These are phyloP conservation scores for Garra rufa DNA, from an alignment of 2,113 vertebrate species.

Conservation along the genomic window DNA sequence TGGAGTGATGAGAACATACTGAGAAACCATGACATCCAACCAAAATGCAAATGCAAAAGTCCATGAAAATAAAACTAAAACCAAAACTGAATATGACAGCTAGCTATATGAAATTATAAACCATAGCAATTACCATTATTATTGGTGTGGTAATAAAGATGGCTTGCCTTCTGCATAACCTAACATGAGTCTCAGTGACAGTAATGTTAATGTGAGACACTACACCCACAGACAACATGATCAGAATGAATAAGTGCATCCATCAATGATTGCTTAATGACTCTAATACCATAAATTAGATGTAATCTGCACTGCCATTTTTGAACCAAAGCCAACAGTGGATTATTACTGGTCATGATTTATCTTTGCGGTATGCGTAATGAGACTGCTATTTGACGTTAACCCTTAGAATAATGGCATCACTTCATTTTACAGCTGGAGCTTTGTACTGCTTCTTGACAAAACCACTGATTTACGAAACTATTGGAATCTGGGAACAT, in stretches of 20 bases:
- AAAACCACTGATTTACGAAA: background rate
- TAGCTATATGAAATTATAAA: background rate
- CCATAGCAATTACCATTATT: background rate
- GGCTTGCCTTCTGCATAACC: background rate
- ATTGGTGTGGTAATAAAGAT: background rate
- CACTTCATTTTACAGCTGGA: slow-evolving; percentile 34
- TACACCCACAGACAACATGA: background rate
- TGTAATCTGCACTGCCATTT: slow-evolving; percentile 9
- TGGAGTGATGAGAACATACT: too few species aligned
- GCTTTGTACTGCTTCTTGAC: slow-evolving; percentile 19
- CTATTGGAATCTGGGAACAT: background rate
- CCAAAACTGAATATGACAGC: background rate
- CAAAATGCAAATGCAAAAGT: background rate
- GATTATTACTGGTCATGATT: slow-evolving; percentile 26
- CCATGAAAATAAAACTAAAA: background rate
- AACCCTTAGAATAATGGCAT: slow-evolving; percentile 5
- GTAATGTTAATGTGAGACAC: background rate
- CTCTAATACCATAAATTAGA: slow-evolving; percentile 17
- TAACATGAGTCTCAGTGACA: background rate
- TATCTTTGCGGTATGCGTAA: background rate
- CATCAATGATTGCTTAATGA: slow-evolving; percentile 4
- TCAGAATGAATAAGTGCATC: slow-evolving; percentile 21
- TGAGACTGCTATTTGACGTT: slow-evolving; percentile 23
- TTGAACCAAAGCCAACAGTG: background rate
- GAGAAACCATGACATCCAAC: too few species aligned